Evolutionary conservation across 2,888 invertebrate genomes (phyloP), one percentile per base, ranked within the genome.

Genomic region (Drosophila parthenogenetica): DNA sequence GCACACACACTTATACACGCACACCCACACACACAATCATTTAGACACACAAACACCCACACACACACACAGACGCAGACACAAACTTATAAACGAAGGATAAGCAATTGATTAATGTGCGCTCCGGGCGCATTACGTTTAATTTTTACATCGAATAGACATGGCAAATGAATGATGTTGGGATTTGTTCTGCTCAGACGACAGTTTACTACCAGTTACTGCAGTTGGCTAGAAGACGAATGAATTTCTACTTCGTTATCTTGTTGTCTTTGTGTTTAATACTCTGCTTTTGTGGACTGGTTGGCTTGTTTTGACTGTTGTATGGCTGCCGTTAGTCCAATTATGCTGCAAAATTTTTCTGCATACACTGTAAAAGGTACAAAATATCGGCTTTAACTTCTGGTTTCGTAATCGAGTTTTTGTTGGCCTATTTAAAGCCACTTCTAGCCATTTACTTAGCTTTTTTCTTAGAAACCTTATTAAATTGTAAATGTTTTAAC

Each of bases 31-130:
- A 32, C 29, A 55, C 19, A 46, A 35, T 71, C 63, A 72, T 8
- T 8, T n/a, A 29, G 16, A 39, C 7, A n/a, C n/a, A n/a, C 17
- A 29, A 13, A 39, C 7, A n/a, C n/a, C 10, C 17, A 45, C 45
- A 19, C 45, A 63, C 59, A 69, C 7, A 14, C 49, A 29, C 10
- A 22, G 43, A 53, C 14, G 63, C 59, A 70, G 32, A 4, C 3
- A 14, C 50, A 42, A 10, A 1, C 29, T 14, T 17, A 32, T 39
- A 48, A 7, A 75, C 66, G 73, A 67, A 81, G 89, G 83, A 87
- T 80, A 83, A 74, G 87, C 89, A 89, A 86, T 86, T 86, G 85
- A 86, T 86, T 89, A 86, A 86, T 86, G 85, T 89, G 70, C 72
- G 70, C 84, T 77, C 80, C 69, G 73, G 72, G 84, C 89, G 78